phyloP scores from a whole-genome alignment of 2,113 vertebrate genomes.

The Trichechus manatus region DNA sequence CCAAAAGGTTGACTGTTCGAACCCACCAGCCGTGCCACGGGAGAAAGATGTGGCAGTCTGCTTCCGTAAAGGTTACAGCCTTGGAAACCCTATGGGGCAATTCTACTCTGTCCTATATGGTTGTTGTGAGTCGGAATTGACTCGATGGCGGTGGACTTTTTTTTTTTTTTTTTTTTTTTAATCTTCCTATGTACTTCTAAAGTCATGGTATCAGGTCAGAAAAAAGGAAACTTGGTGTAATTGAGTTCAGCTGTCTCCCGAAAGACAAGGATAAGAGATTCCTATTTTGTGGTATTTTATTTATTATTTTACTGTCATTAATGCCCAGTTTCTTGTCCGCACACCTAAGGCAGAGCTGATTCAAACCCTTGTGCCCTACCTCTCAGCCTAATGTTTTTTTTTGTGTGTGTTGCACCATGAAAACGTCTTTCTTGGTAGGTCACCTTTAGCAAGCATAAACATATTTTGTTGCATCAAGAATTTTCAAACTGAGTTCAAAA shows the following conservation, averaged over 20 bases:
- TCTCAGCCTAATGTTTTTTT: neutral
- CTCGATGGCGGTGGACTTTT: neutral
- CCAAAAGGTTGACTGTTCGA: neutral
- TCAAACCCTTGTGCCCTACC: neutral
- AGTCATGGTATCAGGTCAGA: neutral
- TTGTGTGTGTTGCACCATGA: neutral
- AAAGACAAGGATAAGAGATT: neutral
- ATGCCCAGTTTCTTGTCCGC: neutral
- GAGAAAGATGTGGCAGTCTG: neutral
- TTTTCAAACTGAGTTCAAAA: neutral
- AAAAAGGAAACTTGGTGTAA: neutral
- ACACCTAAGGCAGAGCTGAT: neutral
- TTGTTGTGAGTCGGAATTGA: neutral
- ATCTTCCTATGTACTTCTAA: neutral
- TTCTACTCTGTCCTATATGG: neutral
- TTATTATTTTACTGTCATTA: neutral
- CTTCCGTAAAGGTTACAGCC: neutral
- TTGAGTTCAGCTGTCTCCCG: neutral
- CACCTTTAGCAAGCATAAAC: neutral
- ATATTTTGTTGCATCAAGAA: neutral
- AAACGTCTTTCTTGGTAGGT: neutral
- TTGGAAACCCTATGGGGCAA: neutral
- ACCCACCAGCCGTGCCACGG: neutral
- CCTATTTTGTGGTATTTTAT: neutral
- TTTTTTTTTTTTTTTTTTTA: neutral